These are phyloP conservation scores for Apodemus speciosus DNA, from an alignment of 2,113 vertebrate species.

Conservation along the genomic window DNA sequence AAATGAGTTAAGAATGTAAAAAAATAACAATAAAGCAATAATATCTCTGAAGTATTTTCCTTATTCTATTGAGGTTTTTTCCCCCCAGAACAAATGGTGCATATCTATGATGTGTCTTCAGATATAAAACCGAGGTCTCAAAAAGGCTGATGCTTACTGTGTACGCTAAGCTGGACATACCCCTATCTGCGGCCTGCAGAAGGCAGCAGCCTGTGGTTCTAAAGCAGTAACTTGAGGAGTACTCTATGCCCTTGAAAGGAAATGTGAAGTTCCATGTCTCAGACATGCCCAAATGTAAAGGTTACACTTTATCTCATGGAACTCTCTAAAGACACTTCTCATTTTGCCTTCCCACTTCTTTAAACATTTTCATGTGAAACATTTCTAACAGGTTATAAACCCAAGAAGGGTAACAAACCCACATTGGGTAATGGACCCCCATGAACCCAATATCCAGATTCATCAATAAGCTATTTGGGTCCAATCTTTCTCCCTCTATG, in stretches of 20 bases:
- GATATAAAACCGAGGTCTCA: background rate
- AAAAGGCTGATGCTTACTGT: background rate
- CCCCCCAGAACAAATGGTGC: background rate
- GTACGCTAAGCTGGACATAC: rapidly evolving
- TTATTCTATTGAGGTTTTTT: constrained; percentile 6
- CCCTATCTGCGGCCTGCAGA: background rate
- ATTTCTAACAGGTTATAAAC: background rate
- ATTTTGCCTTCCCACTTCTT: background rate
- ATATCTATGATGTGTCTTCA: background rate
- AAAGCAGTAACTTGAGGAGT: background rate
- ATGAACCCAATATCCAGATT: background rate
- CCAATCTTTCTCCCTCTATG: background rate
- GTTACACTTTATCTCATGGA: background rate
- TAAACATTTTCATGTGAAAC: constrained; percentile 29
- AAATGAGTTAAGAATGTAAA: constrained; percentile 27
- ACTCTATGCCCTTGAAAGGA: background rate
- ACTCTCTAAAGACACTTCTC: background rate
- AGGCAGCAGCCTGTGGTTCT: background rate
- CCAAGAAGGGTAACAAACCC: background rate
- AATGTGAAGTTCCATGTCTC: background rate
- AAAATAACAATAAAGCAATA: background rate
- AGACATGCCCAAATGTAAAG: background rate
- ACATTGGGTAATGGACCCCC: background rate
- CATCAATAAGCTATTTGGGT: background rate
- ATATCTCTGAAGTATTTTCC: background rate